Base-by-base conservation (phyloP, 2,888 invertebrate genomes). In the Didymodactylos carnosus region DNA sequence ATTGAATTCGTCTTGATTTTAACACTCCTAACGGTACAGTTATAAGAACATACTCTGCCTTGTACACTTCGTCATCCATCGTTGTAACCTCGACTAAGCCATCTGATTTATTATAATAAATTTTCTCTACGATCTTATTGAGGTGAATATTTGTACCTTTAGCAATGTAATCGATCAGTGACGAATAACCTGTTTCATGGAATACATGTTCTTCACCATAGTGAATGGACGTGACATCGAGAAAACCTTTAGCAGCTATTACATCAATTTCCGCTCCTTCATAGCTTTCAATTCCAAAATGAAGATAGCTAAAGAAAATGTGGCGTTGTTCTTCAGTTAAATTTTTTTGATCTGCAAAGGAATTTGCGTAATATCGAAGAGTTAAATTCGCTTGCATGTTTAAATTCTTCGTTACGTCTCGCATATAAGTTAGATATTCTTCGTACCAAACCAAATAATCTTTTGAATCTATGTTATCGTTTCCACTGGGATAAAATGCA, bases 1-100 rank as follows among this genome's bases (percentile, higher is more conserved):
- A 98, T 82, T 62, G 29, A 35, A 62, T 62, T 19, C 19, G 5
- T 35, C 23, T 16, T 7, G 16, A 83, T 77, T 87, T 87, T 75
- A 98, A 86, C 0, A 97, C 94, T 27, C 98, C 98, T 79, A 98
- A 85, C 6, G 98, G 97, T 73, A 98, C 85, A 19, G 97, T 97
- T 83, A 94, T 94, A 43, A 98, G 87, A 19, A 93, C 91, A 46
- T 92, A 92, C 83, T 97, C 97, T 77, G 90, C 95, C 88, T 86
- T 16, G 69, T 76, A 72, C 2, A 35, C 8, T 5, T 62, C 5
- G 7, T 35, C 53, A 62, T 62, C 10, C 16, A 2, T 16, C 2
- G 53, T 62, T 62, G 6, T 29, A 19, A 62, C 53, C n/a, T 62
- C 62, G n/a, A 25, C 29, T n/a, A 35, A 6, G 19, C 35, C 8